phyloP scores from a whole-genome alignment of 2,113 vertebrate genomes.

The Corythornis cristatus region DNA sequence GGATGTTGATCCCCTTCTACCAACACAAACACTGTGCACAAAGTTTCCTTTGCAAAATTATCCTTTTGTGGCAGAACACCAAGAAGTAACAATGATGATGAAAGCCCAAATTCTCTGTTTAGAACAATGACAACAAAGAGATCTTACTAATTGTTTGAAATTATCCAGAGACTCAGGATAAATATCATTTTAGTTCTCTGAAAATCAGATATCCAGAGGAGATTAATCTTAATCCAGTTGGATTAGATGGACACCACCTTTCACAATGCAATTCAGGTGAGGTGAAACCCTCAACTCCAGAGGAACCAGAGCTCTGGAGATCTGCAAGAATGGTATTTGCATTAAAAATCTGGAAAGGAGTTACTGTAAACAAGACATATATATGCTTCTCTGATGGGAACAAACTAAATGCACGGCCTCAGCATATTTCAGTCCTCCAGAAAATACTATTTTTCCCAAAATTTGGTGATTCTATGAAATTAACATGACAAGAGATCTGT shows the following conservation, averaged over 20 bases:
- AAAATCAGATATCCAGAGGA: background rate
- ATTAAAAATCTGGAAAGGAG: background rate
- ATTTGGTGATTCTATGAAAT: no score
- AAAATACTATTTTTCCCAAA: no score
- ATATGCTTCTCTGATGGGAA: background rate
- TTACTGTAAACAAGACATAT: background rate
- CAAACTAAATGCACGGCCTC: background rate
- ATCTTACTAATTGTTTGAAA: background rate
- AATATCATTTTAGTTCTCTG: background rate
- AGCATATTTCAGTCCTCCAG: background rate
- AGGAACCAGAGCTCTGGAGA: background rate
- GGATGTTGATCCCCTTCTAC: background rate
- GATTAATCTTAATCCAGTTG: background rate
- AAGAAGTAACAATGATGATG: background rate
- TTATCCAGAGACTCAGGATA: background rate
- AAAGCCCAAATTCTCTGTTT: background rate
- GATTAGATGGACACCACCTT: background rate
- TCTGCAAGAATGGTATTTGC: background rate
- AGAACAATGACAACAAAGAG: background rate
- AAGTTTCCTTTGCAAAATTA: background rate
- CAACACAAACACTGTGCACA: background rate
- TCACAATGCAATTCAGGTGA: background rate
- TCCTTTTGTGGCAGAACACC: conserved; percentile 21
- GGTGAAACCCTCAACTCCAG: background rate
- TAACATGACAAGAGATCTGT: no score